phyloP scores from a whole-genome alignment of 2,113 vertebrate genomes.

The Phainopepla nitens region DNA sequence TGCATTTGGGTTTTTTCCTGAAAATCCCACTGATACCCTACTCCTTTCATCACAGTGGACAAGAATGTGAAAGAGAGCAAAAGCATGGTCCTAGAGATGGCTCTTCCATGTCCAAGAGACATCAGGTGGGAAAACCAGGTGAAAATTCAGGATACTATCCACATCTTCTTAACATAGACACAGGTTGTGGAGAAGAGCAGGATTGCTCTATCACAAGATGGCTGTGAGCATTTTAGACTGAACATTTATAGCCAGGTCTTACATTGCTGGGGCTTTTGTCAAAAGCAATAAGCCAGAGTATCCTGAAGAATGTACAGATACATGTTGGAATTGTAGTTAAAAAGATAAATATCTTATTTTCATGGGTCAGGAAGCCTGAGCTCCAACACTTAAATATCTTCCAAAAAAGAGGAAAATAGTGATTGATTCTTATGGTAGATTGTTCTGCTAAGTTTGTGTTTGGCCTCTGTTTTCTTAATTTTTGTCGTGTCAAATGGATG shows the following conservation, averaged over 20 bases:
- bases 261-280: not conserved
- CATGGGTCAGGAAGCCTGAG: not conserved
- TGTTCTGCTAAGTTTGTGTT: not conserved
- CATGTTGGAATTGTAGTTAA: not conserved
- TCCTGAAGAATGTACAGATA: not conserved
- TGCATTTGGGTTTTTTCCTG: not conserved
- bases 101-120: not conserved
- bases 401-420: not conserved
- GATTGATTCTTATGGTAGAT: not conserved
- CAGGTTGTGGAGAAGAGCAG: not conserved
- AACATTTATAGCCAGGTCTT: not conserved
- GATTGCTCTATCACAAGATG: not conserved
- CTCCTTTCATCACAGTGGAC: not conserved
- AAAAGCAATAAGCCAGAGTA: not conserved
- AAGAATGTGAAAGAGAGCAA: not conserved
- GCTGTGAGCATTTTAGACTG: not conserved
- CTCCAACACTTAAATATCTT: not conserved
- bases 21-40: not conserved
- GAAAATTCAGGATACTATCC: not conserved
- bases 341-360: not conserved
- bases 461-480: not conserved
- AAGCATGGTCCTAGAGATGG: not conserved
- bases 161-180: not conserved
- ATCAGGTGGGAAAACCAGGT: not conserved
- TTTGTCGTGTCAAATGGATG: not conserved